phyloP scores from a whole-genome alignment of 2,888 invertebrate species.

The Bugulina stolonifera region DNA sequence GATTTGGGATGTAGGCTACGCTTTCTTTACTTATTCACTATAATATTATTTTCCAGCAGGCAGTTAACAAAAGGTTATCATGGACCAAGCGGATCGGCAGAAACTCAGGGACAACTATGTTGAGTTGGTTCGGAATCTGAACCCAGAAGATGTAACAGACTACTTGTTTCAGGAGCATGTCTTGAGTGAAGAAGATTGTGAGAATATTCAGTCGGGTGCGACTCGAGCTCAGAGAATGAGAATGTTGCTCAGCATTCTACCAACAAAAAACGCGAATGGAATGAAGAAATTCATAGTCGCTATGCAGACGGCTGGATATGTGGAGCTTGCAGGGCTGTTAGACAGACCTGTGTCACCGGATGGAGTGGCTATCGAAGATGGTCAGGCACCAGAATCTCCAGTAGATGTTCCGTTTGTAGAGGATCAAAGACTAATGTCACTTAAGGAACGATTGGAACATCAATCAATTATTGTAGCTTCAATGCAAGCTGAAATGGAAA shows the following conservation, averaged over 20 bases:
- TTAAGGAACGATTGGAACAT: conserved; percentile 7
- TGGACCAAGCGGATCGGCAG: not conserved
- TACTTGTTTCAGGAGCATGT: conserved; percentile 15
- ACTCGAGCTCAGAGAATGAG: conserved; percentile 17
- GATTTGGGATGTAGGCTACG: too few species aligned
- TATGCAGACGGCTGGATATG: not conserved
- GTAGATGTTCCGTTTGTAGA: not conserved
- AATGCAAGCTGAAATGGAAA: conserved; percentile 22
- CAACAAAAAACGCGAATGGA: not conserved
- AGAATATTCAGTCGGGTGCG: conserved; percentile 7
- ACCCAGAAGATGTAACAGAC: conserved; percentile 20
- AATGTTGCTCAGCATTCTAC: conserved; percentile 9
- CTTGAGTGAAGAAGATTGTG: conserved; percentile 24
- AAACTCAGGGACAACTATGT: conserved; percentile 18
- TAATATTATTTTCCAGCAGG: too few species aligned
- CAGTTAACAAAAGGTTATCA: too few species aligned
- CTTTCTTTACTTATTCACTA: too few species aligned
- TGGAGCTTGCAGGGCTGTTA: not conserved
- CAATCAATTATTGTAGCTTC: conserved; percentile 11
- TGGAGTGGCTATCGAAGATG: not conserved
- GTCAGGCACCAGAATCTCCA: not conserved
- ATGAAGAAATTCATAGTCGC: not conserved
- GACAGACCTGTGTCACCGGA: not conserved
- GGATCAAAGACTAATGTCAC: not conserved
- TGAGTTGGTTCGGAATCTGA: conserved; percentile 18